Evolutionary conservation across 1,140 invertebrate genomes (phyloP).

Genomic region (Drosophila kikkawai): DNA sequence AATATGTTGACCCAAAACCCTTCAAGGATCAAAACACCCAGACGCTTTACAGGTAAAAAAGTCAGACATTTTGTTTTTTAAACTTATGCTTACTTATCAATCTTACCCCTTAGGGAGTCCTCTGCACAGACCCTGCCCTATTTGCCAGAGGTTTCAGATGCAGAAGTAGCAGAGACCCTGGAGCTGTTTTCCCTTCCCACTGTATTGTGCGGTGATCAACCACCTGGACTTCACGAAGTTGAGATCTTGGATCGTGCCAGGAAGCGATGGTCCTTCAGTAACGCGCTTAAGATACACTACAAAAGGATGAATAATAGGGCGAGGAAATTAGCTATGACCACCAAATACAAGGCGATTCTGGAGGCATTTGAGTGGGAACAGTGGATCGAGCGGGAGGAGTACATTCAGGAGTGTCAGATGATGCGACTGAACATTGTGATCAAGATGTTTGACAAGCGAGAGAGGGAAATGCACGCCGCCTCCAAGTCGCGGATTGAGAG

Average conservation of each 20-base stretch:
- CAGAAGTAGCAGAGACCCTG: conserved; percentile 37
- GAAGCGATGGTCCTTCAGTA: conserved; percentile 77
- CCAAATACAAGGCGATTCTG: conserved; percentile 49
- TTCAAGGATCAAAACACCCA: conserved; percentile 66
- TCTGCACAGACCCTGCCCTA: conserved; percentile 91
- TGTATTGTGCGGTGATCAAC: conserved; percentile 54
- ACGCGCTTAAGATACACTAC: conserved; percentile 62
- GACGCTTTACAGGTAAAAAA: conserved; percentile 68
- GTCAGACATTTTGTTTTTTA: background rate
- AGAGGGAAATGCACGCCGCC: conserved; percentile 79
- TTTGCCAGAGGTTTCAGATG: conserved; percentile 86
- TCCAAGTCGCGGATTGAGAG: conserved; percentile 84
- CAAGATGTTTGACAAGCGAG: conserved; percentile 82
- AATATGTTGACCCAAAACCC: conserved; percentile 36
- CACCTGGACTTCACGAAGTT: conserved; percentile 73
- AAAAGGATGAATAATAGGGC: conserved; percentile 32
- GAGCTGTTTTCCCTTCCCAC: conserved; percentile 71
- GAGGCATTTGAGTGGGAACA: conserved; percentile 84
- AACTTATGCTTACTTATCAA: background rate
- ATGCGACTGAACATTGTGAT: conserved; percentile 86
- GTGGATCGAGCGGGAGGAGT: conserved; percentile 84
- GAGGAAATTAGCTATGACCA: conserved; percentile 34
- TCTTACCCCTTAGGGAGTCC: conserved; percentile 86
- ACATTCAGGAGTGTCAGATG: conserved; percentile 87
- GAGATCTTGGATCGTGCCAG: conserved; percentile 77